Evolutionary conservation across 2,113 vertebrate species (phyloP), one percentile per base, ranked within the genome.

Genomic region (Crotalus horridus): DNA sequence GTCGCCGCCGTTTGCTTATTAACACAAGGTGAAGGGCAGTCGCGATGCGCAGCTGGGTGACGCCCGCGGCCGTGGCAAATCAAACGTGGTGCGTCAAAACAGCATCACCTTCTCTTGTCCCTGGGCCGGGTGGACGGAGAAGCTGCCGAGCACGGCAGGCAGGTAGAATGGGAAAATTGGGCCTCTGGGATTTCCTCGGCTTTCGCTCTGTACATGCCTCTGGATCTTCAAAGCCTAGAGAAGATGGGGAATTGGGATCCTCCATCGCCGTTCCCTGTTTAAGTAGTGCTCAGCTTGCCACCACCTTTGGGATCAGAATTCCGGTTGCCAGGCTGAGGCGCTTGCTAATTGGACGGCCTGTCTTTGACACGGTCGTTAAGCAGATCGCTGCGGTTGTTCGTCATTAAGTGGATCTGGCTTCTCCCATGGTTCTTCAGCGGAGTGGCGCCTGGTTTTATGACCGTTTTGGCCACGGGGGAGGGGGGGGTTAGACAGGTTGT

Each of bases 41-140:
- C 12, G 85, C 56, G 2, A 10, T 21, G 6, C 4, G 11, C 0
- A 0, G 3, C 33, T 24, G 2, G 1, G 4, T 26, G 48, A 9
- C 48, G 48, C 48, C 48, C 48, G 48, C 48, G 48, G 48, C 48
- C 48, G 1, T 51, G 48, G 1, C 48, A 51, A 51, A 51, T 51
- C 48, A 9, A 51, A 51, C 3, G 3, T 24, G 51, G 21, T 0
- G 2, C 24, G 20, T 87, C 0, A 29, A n/a, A 43, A 51, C 21
- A 43, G 39, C 6, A 15, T 6, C 10, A 11, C 12, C 33, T 59
- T 54, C 54, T 20, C 2, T 3, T 10, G 13, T 3, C 48, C 17
- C 53, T 39, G 69, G 61, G 15, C 48, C 24, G 3, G 29, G 69
- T 39, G 29, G 17, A 29, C 24, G 23, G 46, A 21, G 48, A 15